Percentiles rank a stretch among this genome's conserved stretches.
phyloP scores from a whole-genome alignment of 2,888 invertebrate genomes.

The Drosophila neoperkinsi region DNA sequence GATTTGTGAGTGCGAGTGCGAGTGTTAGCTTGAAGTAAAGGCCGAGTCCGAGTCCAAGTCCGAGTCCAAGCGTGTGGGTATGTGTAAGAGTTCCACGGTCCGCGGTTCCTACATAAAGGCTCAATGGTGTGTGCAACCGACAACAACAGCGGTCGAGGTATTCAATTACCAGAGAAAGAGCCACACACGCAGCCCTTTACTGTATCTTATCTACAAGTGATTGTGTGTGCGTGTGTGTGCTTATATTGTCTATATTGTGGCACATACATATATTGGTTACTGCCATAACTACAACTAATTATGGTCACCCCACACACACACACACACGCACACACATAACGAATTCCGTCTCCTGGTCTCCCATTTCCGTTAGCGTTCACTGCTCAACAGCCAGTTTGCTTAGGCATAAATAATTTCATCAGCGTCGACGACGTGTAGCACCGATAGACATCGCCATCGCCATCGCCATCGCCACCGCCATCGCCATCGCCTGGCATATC shows the following conservation, averaged over 20 bases:
- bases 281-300: constrained; percentile 79
- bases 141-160: constrained; percentile 52
- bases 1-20: not conserved
- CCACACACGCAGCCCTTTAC: constrained; percentile 54
- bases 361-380: constrained; percentile 4
- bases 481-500: constrained; percentile 70
- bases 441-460: constrained; percentile 75
- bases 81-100: constrained; percentile 6
- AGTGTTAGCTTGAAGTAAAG: not conserved
- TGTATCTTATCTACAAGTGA: constrained; percentile 7
- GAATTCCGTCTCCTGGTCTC: constrained; percentile 4
- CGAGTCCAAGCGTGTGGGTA: not conserved
- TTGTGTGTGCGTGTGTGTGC: constrained; percentile 1
- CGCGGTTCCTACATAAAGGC: constrained; percentile 57
- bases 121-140: constrained; percentile 77
- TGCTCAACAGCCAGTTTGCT: constrained; percentile 29
- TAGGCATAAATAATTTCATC: constrained; percentile 78
- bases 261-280: constrained; percentile 57
- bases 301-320: constrained; percentile 33
- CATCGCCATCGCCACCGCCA: constrained; percentile 74
- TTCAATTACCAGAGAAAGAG: constrained; percentile 64
- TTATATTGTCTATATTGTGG: constrained; percentile 39
- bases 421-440: constrained; percentile 65
- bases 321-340: not conserved
- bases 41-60: not conserved